These are phyloP conservation scores for Bombus cullumanus DNA, from an alignment of 1,140 invertebrate species.

Conservation along the genomic window DNA sequence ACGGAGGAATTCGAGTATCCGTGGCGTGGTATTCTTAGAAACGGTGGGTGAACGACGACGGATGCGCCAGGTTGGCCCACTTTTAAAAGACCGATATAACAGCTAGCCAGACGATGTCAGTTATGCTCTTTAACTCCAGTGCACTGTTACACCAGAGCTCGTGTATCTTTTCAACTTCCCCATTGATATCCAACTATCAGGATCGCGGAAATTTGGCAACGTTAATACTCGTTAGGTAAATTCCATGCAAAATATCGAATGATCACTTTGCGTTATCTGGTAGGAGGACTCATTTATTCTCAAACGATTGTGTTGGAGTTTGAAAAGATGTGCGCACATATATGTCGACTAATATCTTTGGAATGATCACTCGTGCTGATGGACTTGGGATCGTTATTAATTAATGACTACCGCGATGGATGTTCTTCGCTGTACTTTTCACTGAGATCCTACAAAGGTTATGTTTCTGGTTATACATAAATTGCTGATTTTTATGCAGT, in stretches of 20 bases:
- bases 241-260: neutral
- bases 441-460: no score
- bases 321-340: no score
- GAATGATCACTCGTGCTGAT: neutral
- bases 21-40: slow-evolving; percentile 54
- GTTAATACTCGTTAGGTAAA: neutral
- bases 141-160: no score
- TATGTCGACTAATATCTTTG: neutral
- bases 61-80: slow-evolving; percentile 39
- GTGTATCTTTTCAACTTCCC: neutral
- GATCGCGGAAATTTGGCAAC: neutral
- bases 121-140: slow-evolving; percentile 19
- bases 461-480: no score
- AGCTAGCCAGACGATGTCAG: neutral
- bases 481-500: no score
- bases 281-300: no score
- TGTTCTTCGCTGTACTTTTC: no score
- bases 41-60: neutral
- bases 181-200: neutral
- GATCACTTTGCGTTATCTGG: no score
- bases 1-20: slow-evolving; percentile 37
- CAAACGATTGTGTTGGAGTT: no score
- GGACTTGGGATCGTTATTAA: neutral
- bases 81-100: slow-evolving; percentile 54
- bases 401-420: neutral